Evolutionary conservation across 2,888 invertebrate genomes (phyloP).

Genomic region (Folsomia manolachei): DNA sequence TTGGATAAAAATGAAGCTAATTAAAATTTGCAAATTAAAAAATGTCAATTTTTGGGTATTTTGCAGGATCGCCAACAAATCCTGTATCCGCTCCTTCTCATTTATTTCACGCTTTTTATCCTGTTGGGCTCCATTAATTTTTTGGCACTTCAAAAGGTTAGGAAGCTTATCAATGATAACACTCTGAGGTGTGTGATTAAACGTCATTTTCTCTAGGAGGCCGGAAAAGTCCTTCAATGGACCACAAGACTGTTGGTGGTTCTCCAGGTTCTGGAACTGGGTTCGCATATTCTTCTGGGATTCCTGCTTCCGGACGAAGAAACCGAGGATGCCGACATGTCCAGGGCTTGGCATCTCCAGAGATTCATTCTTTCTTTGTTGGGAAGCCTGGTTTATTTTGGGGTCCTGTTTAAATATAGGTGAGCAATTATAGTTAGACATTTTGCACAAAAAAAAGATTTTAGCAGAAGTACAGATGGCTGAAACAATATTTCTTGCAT

Average conservation of each 20-base stretch:
- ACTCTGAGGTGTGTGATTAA: no score
- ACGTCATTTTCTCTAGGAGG: neutral
- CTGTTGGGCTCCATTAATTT: slow-evolving; percentile 8
- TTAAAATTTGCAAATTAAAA: neutral
- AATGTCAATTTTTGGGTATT: no score
- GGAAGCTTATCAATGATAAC: neutral
- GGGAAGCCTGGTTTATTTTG: neutral
- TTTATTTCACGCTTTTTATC: slow-evolving; percentile 5
- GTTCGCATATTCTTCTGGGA: neutral
- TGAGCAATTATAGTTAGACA: neutral
- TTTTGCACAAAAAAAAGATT: neutral
- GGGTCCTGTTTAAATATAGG: neutral
- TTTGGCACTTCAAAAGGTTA: slow-evolving; percentile 1
- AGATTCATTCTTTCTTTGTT: neutral
- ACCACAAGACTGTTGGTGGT: neutral
- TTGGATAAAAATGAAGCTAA: neutral
- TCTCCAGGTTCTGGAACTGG: neutral
- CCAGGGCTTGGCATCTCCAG: neutral
- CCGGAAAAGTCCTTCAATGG: neutral
- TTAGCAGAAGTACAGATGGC: no score
- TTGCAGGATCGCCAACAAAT: slow-evolving; percentile 9
- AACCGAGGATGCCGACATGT: neutral
- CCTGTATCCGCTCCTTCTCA: neutral
- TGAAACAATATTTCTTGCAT: no score
- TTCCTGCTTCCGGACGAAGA: neutral